Evolutionary conservation across 1,140 invertebrate species (phyloP).

Genomic region (Arctopsyche grandis): DNA sequence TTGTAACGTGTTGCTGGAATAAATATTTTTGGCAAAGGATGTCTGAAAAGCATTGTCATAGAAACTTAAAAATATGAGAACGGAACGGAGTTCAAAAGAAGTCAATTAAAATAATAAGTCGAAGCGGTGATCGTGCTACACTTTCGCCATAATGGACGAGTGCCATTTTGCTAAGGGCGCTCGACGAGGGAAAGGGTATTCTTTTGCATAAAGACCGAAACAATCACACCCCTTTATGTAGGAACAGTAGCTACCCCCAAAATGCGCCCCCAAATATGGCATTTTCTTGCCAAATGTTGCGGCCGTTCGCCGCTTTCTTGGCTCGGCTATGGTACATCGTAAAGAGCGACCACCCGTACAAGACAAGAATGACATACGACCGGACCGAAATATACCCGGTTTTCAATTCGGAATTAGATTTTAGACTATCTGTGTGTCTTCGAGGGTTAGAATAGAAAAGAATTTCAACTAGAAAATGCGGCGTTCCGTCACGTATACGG

Average conservation of each 20-base stretch:
- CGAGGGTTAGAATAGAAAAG: background rate
- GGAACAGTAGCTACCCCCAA: background rate
- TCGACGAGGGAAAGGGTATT: slow-evolving; percentile 25
- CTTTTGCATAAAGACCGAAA: slow-evolving; percentile 49
- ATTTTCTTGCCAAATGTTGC: slow-evolving; percentile 52
- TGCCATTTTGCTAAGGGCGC: background rate
- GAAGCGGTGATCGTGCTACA: background rate
- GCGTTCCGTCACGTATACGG: slow-evolving; percentile 41
- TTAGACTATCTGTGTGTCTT: background rate
- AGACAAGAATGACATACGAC: background rate
- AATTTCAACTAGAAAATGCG: background rate
- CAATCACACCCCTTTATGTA: slow-evolving; percentile 33
- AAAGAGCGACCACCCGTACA: background rate
- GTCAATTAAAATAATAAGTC: background rate
- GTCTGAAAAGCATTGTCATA: no score
- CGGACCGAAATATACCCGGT: background rate
- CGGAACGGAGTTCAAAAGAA: no score
- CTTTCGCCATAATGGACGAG: background rate
- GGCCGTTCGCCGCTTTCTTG: slow-evolving; percentile 42
- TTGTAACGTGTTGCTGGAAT: no score
- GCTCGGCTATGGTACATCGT: background rate
- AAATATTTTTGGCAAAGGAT: no score
- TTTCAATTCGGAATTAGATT: background rate
- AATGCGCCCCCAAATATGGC: slow-evolving; percentile 37
- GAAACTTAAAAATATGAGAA: no score